Percentiles rank a stretch among this genome's conserved stretches.
Evolutionary conservation across 53 echinoderm and acorn worm species (phyloP).

Genomic region (Temnopleurus reevesii): DNA sequence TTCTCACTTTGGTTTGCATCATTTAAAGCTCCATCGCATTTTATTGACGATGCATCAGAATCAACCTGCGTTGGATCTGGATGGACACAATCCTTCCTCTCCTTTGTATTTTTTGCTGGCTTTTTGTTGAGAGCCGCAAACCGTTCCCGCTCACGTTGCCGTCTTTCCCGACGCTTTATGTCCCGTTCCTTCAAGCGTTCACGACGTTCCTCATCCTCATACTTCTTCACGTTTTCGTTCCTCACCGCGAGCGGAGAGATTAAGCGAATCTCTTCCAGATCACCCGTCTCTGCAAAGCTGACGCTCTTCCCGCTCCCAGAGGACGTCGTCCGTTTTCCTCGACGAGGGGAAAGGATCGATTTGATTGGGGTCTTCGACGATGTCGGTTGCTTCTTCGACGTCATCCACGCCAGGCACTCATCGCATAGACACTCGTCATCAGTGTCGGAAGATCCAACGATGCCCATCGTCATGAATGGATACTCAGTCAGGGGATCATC

Average conservation of each 20-base stretch:
- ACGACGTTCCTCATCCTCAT: slow-evolving; percentile 6
- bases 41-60: too few species aligned
- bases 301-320: slow-evolving; percentile 30
- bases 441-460: background rate
- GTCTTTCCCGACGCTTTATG: slow-evolving; percentile 10
- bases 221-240: slow-evolving; percentile 24
- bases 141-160: background rate
- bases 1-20: background rate
- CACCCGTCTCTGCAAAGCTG: slow-evolving; percentile 2
- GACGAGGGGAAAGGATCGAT: slow-evolving; percentile 35
- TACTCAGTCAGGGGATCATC: background rate
- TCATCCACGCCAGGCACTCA: background rate
- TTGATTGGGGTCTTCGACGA: background rate
- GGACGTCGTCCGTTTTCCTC: background rate
- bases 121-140: background rate
- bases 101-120: background rate
- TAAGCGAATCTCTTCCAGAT: slow-evolving; percentile 23
- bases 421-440: slow-evolving; percentile 43
- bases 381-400: background rate
- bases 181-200: background rate
- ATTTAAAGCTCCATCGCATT: background rate
- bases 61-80: background rate
- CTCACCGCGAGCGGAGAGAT: slow-evolving; percentile 39
- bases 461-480: slow-evolving; percentile 11
- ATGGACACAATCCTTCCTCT: background rate